A percentile compares a stretch with the other conserved stretches of the same genome.
These are phyloP conservation scores for Esperia sulphurella DNA, from an alignment of 2,888 invertebrate genomes.

Conservation along the genomic window DNA sequence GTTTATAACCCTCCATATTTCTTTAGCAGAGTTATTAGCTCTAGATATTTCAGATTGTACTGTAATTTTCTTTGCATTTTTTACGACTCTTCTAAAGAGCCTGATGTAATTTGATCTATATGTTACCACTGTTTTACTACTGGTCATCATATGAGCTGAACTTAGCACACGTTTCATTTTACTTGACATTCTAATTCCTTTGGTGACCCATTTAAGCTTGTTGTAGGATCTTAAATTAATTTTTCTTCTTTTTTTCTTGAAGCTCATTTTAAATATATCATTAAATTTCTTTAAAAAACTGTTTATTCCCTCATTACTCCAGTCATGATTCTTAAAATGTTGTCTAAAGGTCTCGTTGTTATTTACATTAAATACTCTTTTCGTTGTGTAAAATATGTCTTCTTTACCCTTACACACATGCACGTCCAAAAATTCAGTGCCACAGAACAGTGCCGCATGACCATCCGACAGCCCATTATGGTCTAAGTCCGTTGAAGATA, in stretches of 20 bases:
- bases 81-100: too few species aligned
- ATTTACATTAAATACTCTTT: background rate
- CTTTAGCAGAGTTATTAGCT: background rate
- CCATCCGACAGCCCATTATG: constrained; percentile 9
- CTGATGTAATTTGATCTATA: background rate
- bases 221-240: background rate
- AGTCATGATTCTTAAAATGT: background rate
- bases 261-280: background rate
- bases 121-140: background rate
- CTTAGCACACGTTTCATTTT: constrained; percentile 3
- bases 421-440: too few species aligned
- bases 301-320: background rate
- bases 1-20: background rate
- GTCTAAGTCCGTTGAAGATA: background rate
- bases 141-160: too few species aligned
- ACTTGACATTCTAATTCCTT: constrained; percentile 3
- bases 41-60: background rate
- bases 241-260: background rate
- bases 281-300: background rate
- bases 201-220: constrained; percentile 1
- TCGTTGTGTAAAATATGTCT: background rate
- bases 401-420: background rate
- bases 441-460: constrained; percentile 1
- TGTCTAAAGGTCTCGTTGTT: background rate
- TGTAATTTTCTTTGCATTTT: background rate